phyloP scores from a whole-genome alignment of 2,888 invertebrate genomes.

The Aphodius granarius region DNA sequence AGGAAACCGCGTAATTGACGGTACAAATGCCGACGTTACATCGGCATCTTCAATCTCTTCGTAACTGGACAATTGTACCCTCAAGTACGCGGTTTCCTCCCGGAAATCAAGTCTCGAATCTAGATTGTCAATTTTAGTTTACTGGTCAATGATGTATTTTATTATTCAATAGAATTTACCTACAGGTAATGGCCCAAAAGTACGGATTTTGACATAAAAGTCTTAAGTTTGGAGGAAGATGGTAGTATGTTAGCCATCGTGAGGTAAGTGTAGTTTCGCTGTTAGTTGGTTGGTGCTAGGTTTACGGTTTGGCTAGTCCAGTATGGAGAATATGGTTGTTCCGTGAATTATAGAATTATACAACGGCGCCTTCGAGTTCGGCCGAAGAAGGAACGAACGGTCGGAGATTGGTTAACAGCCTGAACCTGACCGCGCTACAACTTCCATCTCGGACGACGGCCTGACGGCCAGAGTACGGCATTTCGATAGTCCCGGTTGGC shows the following conservation, averaged over 20 bases:
- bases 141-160: too few species aligned
- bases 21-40: too few species aligned
- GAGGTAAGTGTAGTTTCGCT: not conserved
- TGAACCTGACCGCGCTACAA: slow-evolving; percentile 36
- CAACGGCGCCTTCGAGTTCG: slow-evolving; percentile 29
- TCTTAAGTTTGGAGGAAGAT: not conserved
- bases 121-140: too few species aligned
- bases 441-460: slow-evolving; percentile 34
- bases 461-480: slow-evolving; percentile 32
- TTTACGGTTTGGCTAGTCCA: not conserved
- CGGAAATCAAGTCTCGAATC: too few species aligned
- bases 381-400: slow-evolving; percentile 26
- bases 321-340: slow-evolving; percentile 7
- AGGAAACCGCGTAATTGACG: too few species aligned
- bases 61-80: too few species aligned
- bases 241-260: not conserved
- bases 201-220: too few species aligned
- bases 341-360: slow-evolving; percentile 25
- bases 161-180: too few species aligned
- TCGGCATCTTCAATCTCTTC: too few species aligned
- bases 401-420: slow-evolving; percentile 33
- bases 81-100: too few species aligned
- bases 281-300: not conserved
- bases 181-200: too few species aligned
- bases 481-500: slow-evolving; percentile 36